Evolutionary conservation across 2,888 invertebrate species (phyloP).

Genomic region (Aleiodes leptofemur): DNA sequence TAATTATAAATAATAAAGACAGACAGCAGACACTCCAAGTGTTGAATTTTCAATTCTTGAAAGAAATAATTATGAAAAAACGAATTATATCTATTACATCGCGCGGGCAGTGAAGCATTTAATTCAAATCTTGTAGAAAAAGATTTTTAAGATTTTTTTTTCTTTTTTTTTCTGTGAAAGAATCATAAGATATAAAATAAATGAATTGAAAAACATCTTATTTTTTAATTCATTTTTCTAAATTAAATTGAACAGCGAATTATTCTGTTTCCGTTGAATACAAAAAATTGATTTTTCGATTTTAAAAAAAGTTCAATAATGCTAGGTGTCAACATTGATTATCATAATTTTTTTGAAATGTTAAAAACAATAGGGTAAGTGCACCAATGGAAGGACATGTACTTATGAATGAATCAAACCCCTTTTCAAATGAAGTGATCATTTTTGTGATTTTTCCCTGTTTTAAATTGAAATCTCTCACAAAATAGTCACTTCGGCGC

Average conservation of each 20-base stretch:
- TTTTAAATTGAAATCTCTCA: too few relatives aligned
- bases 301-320: too few relatives aligned
- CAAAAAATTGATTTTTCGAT: too few relatives aligned
- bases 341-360: not conserved
- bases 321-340: not conserved
- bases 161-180: not conserved
- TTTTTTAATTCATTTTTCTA: not conserved
- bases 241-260: not conserved
- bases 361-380: not conserved
- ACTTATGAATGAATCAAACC: too few relatives aligned
- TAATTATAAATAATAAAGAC: too few relatives aligned
- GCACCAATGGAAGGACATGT: too few relatives aligned
- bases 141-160: constrained; percentile 12
- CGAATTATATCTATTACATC: constrained; percentile 2
- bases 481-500: too few relatives aligned
- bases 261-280: too few relatives aligned
- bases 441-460: not conserved
- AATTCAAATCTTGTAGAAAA: constrained; percentile 17
- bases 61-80: not conserved
- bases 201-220: not conserved
- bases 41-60: constrained; percentile 8
- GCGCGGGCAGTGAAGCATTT: constrained; percentile 33
- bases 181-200: constrained; percentile 14
- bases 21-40: not conserved
- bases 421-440: not conserved